Conservation (phyloP, 1,140 invertebrate species). For the Apis mellifera region Amel_HAv3.1 CM009933.2:7270001-7270500, state of each 20-base stretch:
- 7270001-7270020: conserved; percentile 35
- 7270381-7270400: background rate
- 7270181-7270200: background rate
- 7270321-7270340: too few relatives aligned
- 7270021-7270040: conserved; percentile 4
- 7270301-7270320: background rate
- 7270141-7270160: conserved; percentile 49
- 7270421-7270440: conserved; percentile 44
- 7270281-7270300: background rate
- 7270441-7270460: conserved; percentile 46
- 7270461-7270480: conserved; percentile 51
- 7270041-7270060: conserved; percentile 7
- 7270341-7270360: background rate
- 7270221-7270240: too few relatives aligned
- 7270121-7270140: conserved; percentile 45
- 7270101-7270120: conserved; percentile 53
- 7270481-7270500: conserved; percentile 41
- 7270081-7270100: conserved; percentile 48
- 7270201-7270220: background rate
- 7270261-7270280: background rate
- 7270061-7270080: conserved; percentile 33
- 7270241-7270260: too few relatives aligned
- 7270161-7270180: conserved; percentile 22
- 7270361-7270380: background rate
- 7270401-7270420: conserved; percentile 13